Percentiles rank a stretch among this genome's conserved stretches.
These are phyloP conservation scores for Cephalopholis sonnerati DNA, from an alignment of 2,113 vertebrate species.

Conservation along the genomic window DNA sequence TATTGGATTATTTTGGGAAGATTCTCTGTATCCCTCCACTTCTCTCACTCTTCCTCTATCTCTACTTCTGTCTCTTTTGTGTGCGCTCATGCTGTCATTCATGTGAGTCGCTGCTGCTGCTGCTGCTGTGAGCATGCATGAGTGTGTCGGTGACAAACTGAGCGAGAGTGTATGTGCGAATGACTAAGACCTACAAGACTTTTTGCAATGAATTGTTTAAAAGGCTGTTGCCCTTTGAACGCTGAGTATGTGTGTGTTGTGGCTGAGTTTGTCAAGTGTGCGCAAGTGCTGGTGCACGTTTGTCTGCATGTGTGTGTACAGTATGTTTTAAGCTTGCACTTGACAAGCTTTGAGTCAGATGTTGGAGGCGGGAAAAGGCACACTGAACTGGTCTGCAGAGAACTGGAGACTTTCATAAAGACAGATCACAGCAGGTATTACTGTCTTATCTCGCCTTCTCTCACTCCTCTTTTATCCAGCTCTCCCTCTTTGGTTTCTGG, in stretches of 20 bases:
- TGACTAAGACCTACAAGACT: slow-evolving; percentile 54
- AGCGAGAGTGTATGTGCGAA: slow-evolving; percentile 28
- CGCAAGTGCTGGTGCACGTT: neutral
- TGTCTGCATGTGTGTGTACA: slow-evolving; percentile 14
- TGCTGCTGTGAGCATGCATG: slow-evolving; percentile 9
- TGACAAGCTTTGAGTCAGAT: slow-evolving; percentile 65
- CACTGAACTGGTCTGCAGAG: slow-evolving; percentile 44
- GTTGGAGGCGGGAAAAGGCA: slow-evolving; percentile 48
- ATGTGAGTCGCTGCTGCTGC: slow-evolving; percentile 35
- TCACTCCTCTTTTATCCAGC: slow-evolving; percentile 41
- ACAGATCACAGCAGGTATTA: slow-evolving; percentile 62
- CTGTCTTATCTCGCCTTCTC: slow-evolving; percentile 41
- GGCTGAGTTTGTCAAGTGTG: slow-evolving; percentile 27
- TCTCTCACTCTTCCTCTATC: slow-evolving; percentile 11
- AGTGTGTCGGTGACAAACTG: slow-evolving; percentile 30
- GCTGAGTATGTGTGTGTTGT: slow-evolving; percentile 25
- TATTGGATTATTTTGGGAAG: slow-evolving; percentile 53
- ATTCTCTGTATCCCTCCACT: slow-evolving; percentile 8
- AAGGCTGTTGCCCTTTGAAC: slow-evolving; percentile 51
- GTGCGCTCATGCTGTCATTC: slow-evolving; percentile 39
- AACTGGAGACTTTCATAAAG: slow-evolving; percentile 55
- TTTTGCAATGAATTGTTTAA: slow-evolving; percentile 60
- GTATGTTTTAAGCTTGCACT: slow-evolving; percentile 49
- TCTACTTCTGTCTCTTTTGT: neutral
- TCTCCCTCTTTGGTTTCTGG: slow-evolving; percentile 51